Evolutionary conservation across 2,797 vertebrate genomes (phyloP), one percentile per base, ranked within the genome.

Genomic region (Chaenodraco wilsoni): DNA sequence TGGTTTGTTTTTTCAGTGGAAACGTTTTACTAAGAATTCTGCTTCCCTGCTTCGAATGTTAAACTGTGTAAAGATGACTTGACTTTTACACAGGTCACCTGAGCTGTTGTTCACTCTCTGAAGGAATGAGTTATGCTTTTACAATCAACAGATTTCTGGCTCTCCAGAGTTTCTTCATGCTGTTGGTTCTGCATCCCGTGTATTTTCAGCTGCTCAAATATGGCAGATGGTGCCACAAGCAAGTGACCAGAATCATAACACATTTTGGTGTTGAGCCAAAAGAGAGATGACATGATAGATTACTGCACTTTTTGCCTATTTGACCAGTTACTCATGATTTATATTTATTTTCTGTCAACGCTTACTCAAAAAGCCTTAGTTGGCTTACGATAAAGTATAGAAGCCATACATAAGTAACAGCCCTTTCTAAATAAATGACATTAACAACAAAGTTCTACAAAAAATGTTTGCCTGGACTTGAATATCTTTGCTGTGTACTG

Each of bases 161-260:
- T 52, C 46, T 23, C 9, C 2, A 23, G 52, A 69, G 55, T 55
- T 61, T 78, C 16, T 48, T 56, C 66, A 46, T 52, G 48, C 33
- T 70, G 66, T 58, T 66, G 72, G 12, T 72, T 71, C 63, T 66
- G 68, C 40, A 50, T 69, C 50, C 46, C 2, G 14, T 48, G 44
- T 43, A 48, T 66, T 61, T 76, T 68, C 63, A 76, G 58, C 45
- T 76, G 65, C 58, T 64, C 44, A 41, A 57, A 43, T 43, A 9
- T 80, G 72, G 48, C 73, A 83, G 73, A 67, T 73, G 58, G 44
- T 72, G 64, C 56, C 50, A 72, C 71, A 27, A 81, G 67, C 60
- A 61, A 81, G 65, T 72, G 68, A 73, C 48, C 46, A 16, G 45
- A 49, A 74, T 72, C 75, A 56, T 21, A 59, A 70, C 52, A 67